phyloP scores from a whole-genome alignment of 2,113 vertebrate species.

The Ginglymostoma cirratum region DNA sequence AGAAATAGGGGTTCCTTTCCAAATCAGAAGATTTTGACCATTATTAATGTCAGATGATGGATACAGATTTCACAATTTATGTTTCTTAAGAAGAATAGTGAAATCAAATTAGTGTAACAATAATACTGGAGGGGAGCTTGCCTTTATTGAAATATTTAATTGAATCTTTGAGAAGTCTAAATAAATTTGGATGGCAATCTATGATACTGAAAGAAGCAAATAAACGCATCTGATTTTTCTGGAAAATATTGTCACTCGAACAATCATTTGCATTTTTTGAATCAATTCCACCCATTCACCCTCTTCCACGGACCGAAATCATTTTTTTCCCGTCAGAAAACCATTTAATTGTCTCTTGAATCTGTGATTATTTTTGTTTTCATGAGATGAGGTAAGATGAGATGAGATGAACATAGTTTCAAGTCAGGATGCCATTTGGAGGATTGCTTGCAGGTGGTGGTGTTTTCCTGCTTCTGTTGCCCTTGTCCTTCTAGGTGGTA shows the following conservation, averaged over 20 bases:
- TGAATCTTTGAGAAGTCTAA: background rate
- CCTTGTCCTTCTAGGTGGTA: no score
- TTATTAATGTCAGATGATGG: background rate
- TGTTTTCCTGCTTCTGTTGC: no score
- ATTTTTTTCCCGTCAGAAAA: background rate
- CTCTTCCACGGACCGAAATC: background rate
- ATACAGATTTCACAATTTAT: background rate
- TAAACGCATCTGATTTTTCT: background rate
- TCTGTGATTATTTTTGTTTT: no score
- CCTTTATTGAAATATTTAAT: background rate
- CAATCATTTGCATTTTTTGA: background rate
- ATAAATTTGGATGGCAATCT: background rate
- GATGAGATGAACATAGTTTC: no score
- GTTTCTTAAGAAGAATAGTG: background rate
- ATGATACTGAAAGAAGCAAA: background rate
- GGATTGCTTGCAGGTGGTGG: no score
- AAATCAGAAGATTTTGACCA: background rate
- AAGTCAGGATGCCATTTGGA: no score
- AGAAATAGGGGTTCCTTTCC: no score
- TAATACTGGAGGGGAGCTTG: background rate
- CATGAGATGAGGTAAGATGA: no score
- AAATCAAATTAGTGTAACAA: background rate
- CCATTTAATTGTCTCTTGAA: background rate
- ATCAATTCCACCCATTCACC: background rate
- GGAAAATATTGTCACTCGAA: background rate